Conservation (phyloP, 1,140 invertebrate species). For the Chrysoperla carnea region DNA sequence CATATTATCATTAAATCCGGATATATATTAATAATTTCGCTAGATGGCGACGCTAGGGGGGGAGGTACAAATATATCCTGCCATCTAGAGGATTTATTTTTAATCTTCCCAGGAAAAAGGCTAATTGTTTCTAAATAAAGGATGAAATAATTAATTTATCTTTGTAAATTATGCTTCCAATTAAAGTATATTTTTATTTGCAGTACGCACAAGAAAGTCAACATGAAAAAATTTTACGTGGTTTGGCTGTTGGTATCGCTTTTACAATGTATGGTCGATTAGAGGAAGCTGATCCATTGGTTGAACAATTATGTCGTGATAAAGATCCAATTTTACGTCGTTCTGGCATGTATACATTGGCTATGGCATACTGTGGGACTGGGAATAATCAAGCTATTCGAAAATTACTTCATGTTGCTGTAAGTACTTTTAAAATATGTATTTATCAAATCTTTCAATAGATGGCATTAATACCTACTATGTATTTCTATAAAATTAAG, state of each 20-base stretch:
- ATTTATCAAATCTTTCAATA: background rate
- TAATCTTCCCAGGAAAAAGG: too few species aligned
- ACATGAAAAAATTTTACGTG: conserved; percentile 95
- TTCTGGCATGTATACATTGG: conserved; percentile 94
- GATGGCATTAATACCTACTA: background rate
- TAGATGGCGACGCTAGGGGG: too few species aligned
- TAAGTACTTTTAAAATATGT: conserved; percentile 36
- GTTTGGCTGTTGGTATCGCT: conserved; percentile 87
- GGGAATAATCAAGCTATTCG: conserved; percentile 94
- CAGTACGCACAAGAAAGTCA: conserved; percentile 80
- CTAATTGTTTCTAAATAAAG: too few species aligned
- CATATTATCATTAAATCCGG: too few species aligned
- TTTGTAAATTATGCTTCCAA: too few species aligned
- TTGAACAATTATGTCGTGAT: conserved; percentile 68
- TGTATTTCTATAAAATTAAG: conserved; percentile 1
- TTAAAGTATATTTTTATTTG: conserved; percentile 4
- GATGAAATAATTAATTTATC: too few species aligned
- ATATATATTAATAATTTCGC: too few species aligned
- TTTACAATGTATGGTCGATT: conserved; percentile 93
- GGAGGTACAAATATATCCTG: too few species aligned
- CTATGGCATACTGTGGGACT: conserved; percentile 97
- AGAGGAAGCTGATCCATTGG: conserved; percentile 90
- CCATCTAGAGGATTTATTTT: too few species aligned
- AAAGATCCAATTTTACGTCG: conserved; percentile 77
- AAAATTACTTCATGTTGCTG: conserved; percentile 88